A percentile compares a stretch with the other conserved stretches of the same genome.
These are phyloP conservation scores for Menidia menidia DNA, from an alignment of 2,797 vertebrate species.

Conservation along the genomic window DNA sequence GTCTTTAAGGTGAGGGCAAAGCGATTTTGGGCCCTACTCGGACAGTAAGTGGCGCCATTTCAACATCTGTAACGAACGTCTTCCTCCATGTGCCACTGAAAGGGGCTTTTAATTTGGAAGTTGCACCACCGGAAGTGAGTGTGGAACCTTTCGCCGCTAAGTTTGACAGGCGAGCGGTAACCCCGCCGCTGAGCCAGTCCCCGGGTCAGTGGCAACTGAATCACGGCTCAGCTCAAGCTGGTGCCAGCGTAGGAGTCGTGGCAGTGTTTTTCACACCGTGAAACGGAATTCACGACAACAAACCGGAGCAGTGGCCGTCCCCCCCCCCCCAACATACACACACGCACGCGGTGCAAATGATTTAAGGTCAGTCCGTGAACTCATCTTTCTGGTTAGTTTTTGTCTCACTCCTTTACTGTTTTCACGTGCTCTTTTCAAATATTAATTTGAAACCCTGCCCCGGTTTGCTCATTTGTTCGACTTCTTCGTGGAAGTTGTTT, in stretches of 20 bases:
- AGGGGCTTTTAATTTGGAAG: conserved; percentile 61
- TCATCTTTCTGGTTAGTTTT: not conserved
- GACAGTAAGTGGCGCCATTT: conserved; percentile 39
- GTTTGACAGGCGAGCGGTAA: conserved; percentile 41
- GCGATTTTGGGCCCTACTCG: not conserved
- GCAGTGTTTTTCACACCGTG: not conserved
- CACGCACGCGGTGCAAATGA: conserved; percentile 41
- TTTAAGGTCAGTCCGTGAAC: conserved; percentile 51
- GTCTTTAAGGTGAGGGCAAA: not conserved
- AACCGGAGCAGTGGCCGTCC: not conserved
- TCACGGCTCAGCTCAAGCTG: conserved; percentile 1
- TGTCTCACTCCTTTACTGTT: not conserved
- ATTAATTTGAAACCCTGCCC: not conserved
- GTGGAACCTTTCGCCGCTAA: not conserved
- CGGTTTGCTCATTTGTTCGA: not conserved
- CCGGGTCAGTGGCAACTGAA: conserved; percentile 12
- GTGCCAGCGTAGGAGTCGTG: not conserved
- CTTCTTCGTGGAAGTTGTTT: not conserved
- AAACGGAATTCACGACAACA: not conserved
- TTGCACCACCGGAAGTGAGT: not conserved
- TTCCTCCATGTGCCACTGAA: fast-evolving
- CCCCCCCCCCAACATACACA: not conserved
- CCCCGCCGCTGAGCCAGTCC: not conserved
- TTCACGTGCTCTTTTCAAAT: not conserved
- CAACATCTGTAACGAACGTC: no score